Conservation (phyloP, 2,888 invertebrate genomes). For the Cheiracanthium punctorium region DNA sequence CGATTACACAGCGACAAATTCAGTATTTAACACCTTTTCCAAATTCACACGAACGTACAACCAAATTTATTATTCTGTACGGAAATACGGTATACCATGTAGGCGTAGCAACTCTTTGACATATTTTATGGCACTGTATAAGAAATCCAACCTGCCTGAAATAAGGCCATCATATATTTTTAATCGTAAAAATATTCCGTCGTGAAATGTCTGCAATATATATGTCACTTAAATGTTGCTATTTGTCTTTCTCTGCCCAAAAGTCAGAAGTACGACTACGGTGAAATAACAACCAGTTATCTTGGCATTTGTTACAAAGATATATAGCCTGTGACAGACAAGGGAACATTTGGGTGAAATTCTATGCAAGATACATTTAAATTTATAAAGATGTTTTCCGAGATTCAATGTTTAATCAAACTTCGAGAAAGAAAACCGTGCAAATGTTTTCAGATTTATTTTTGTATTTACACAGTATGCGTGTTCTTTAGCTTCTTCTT, state of each 20-base stretch:
- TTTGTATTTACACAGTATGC: too few species aligned
- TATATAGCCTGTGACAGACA: not conserved
- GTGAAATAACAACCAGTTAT: not conserved
- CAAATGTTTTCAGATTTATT: too few species aligned
- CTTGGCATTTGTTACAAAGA: not conserved
- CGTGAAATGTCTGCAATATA: not conserved
- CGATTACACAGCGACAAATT: too few species aligned
- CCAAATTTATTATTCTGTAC: too few species aligned
- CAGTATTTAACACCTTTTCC: too few species aligned
- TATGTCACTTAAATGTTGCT: constrained; percentile 6
- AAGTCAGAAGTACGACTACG: not conserved
- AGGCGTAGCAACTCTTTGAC: not conserved
- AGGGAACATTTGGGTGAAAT: not conserved
- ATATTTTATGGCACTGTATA: not conserved
- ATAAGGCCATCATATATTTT: constrained; percentile 5
- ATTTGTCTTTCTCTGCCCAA: not conserved
- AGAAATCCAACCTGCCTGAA: not conserved
- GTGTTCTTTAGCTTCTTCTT: too few species aligned
- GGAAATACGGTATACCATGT: not conserved
- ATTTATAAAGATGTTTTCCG: too few species aligned
- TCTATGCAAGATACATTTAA: too few species aligned
- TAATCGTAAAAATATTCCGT: constrained; percentile 2
- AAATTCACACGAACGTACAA: too few species aligned
- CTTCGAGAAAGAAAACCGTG: too few species aligned
- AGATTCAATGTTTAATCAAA: too few species aligned